Evolutionary conservation across 2,797 vertebrate species (phyloP), one percentile per base, ranked within the genome.

Genomic region (Miopithecus talapoin): DNA sequence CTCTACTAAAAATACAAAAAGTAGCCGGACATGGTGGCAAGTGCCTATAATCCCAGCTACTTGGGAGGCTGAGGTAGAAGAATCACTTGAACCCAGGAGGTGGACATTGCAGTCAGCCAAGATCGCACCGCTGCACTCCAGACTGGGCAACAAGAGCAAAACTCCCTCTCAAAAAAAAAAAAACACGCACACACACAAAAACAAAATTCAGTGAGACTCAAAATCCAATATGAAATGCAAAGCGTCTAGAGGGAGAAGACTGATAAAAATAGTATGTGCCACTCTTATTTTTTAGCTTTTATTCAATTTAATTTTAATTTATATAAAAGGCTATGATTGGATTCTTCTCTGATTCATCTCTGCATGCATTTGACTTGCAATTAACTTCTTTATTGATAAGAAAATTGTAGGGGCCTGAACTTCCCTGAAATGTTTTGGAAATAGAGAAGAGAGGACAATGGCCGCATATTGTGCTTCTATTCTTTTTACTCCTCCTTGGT

Each of bases 291-390:
- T 81, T 93, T 39, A 86, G 33, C 11, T 80, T 85, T 97, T 53
- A 85, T 78, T 96, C 92, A 72, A 68, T 12, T 85, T 87, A 36
- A 79, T 72, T 97, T 94, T 10, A 93, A 83, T 85, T 84, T 74
- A 84, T 86, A 81, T 50, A 48, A 96, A 89, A 50, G 72, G 17
- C 46, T 76, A 86, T 33, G 30, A 14, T 53, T 90, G 24, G 57
- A 64, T 61, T 88, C 33, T 30, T 36, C 12, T 94, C 61, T 85
- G 36, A 91, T 79, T 78, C 75, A 61, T 74, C 76, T 74, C 17
- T 86, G 17, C 26, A 72, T 75, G 12, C 13, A 92, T 8, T 79
- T 94, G n/a, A 96, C 72, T 61, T 97, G 72, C 14, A 68, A 83
- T 68, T 81, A 87, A 91, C 61, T 91, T 96, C 64, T 93, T 94